A percentile compares a stretch with the other conserved stretches of the same genome.
These are phyloP conservation scores for Brachionus calyciflorus DNA, from an alignment of 1,140 invertebrate species.

Conservation along the genomic window DNA sequence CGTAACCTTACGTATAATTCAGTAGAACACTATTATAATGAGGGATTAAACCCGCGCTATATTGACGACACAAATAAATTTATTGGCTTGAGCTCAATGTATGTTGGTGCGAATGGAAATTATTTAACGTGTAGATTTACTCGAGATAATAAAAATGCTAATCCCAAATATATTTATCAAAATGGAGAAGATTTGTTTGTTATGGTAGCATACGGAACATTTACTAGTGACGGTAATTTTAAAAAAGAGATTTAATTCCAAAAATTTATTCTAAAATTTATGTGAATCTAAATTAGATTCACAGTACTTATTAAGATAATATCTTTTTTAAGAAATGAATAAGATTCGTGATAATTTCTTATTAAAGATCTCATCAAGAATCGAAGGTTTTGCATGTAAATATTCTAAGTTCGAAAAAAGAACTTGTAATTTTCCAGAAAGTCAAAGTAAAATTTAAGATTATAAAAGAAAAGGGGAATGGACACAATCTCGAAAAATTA, in stretches of 20 bases:
- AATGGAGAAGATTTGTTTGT: not conserved
- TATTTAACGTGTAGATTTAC: not conserved
- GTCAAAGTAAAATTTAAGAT: no score
- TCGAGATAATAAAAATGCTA: not conserved
- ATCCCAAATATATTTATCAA: not conserved
- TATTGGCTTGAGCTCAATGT: not conserved
- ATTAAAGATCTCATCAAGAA: no score
- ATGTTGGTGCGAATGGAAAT: not conserved
- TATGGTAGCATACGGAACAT: not conserved
- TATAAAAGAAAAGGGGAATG: no score
- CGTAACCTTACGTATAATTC: not conserved
- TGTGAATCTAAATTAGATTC: no score
- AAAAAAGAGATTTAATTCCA: not conserved
- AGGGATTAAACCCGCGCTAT: not conserved
- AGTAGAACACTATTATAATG: not conserved
- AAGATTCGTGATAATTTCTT: no score
- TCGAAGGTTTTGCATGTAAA: no score
- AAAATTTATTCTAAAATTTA: not conserved
- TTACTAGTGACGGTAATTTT: not conserved
- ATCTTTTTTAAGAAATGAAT: no score
- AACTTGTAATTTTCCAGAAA: no score
- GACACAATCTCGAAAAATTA: no score
- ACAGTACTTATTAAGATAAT: no score
- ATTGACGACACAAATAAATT: not conserved
- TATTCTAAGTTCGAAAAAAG: no score